Percentiles rank a stretch among this genome's conserved stretches.
phyloP scores from a whole-genome alignment of 1,140 invertebrate species.

The Homarus americanus region DNA sequence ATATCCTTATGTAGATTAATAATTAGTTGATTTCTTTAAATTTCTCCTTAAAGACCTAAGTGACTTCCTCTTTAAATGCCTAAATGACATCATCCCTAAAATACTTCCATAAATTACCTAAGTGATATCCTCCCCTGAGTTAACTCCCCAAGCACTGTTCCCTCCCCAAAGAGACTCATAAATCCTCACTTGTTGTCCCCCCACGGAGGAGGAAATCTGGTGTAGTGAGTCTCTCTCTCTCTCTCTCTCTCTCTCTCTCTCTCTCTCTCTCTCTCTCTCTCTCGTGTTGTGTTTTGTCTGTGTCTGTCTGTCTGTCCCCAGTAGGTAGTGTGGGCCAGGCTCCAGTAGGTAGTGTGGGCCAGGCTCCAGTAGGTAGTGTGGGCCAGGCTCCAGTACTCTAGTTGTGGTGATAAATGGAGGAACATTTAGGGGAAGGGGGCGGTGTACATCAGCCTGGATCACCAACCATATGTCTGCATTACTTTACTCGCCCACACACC shows the following conservation, averaged over 20 bases:
- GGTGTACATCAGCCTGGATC: slow-evolving; percentile 26
- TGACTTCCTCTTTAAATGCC: not conserved
- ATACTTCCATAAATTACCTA: not conserved
- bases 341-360: too few relatives aligned
- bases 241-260: slow-evolving; percentile 29
- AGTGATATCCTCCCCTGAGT: not conserved
- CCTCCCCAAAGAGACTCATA: not conserved
- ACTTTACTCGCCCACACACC: not conserved
- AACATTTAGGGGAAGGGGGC: slow-evolving; percentile 11
- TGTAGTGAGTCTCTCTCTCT: not conserved
- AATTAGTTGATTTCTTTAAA: too few relatives aligned
- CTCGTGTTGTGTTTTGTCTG: not conserved
- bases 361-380: not conserved
- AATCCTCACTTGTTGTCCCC: not conserved
- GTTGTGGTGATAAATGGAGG: slow-evolving; percentile 21
- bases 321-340: not conserved
- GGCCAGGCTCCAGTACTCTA: slow-evolving; percentile 41
- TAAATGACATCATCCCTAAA: not conserved
- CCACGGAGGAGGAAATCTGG: not conserved
- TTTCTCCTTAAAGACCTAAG: not conserved
- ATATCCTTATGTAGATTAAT: too few relatives aligned
- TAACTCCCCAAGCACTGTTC: not conserved
- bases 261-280: slow-evolving; percentile 1
- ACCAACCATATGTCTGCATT: slow-evolving; percentile 39
- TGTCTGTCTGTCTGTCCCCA: not conserved